phyloP scores from a whole-genome alignment of 1,140 invertebrate genomes.

The Radopholus similis region DNA sequence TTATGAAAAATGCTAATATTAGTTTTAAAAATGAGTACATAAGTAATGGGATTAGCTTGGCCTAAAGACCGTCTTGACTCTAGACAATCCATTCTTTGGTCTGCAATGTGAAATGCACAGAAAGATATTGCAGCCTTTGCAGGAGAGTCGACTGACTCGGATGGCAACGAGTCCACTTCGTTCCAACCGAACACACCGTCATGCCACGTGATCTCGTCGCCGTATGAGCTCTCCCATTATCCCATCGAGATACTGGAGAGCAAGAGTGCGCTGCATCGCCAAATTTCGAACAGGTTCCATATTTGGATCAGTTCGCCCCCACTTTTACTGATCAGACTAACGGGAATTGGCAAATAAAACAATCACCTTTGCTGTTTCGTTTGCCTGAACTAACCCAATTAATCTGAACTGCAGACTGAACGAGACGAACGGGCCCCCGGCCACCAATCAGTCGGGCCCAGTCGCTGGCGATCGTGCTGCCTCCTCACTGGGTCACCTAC shows the following conservation, averaged over 20 bases:
- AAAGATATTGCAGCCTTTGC: background rate
- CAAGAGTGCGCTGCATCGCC: conserved; percentile 51
- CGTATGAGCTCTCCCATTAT: conserved; percentile 56
- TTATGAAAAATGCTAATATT: background rate
- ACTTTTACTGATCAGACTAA: too few species aligned
- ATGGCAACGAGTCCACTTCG: background rate
- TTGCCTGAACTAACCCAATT: too few species aligned
- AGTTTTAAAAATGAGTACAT: background rate
- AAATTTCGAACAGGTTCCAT: conserved; percentile 56
- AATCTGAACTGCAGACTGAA: too few species aligned
- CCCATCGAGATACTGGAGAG: conserved; percentile 57
- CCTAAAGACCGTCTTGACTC: background rate
- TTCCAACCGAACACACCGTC: conserved; percentile 33
- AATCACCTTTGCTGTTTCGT: too few species aligned
- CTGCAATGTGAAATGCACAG: too few species aligned
- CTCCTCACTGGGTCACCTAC: too few species aligned
- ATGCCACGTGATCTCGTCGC: conserved; percentile 52
- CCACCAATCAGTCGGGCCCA: too few species aligned
- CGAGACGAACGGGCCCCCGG: too few species aligned
- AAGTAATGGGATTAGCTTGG: background rate
- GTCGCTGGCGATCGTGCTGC: too few species aligned
- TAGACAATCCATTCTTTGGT: too few species aligned
- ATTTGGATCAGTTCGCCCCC: too few species aligned
- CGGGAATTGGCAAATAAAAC: too few species aligned
- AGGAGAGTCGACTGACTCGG: conserved; percentile 18